These are phyloP conservation scores for Eupithecia subumbrata DNA, from an alignment of 2,888 invertebrate genomes.

Conservation along the genomic window DNA sequence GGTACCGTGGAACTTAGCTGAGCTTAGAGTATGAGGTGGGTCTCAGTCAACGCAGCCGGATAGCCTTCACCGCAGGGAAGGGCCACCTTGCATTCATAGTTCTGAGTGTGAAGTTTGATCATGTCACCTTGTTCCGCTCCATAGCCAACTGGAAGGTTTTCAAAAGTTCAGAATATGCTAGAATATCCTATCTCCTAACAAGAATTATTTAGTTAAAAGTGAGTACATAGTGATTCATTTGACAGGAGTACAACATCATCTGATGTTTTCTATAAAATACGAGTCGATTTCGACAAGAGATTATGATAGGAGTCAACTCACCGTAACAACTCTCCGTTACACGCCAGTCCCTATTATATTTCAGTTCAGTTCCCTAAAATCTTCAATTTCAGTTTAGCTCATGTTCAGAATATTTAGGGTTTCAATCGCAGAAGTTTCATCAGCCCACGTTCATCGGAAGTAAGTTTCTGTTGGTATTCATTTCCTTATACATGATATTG, in stretches of 20 bases:
- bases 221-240: neutral
- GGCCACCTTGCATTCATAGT: constrained; percentile 56
- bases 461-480: constrained; percentile 22
- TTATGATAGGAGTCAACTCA: constrained; percentile 37
- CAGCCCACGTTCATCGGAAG: constrained; percentile 51
- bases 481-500: constrained; percentile 29
- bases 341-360: constrained; percentile 41
- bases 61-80: constrained; percentile 62
- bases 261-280: constrained; percentile 8
- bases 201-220: constrained; percentile 7
- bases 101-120: constrained; percentile 57
- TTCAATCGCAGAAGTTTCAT: constrained; percentile 51
- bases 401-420: constrained; percentile 25
- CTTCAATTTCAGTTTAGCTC: constrained; percentile 29
- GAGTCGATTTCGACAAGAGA: constrained; percentile 4
- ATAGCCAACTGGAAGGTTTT: constrained; percentile 71
- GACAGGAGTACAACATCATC: constrained; percentile 12
- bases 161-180: constrained; percentile 59
- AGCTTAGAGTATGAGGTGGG: constrained; percentile 57
- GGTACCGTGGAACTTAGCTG: constrained; percentile 63
- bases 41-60: constrained; percentile 60
- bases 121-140: constrained; percentile 55
- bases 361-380: constrained; percentile 38
- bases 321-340: constrained; percentile 37
- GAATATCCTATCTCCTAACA: constrained; percentile 15